Conservation (phyloP, 2,888 invertebrate species). For the Drosophila atripex region DNA sequence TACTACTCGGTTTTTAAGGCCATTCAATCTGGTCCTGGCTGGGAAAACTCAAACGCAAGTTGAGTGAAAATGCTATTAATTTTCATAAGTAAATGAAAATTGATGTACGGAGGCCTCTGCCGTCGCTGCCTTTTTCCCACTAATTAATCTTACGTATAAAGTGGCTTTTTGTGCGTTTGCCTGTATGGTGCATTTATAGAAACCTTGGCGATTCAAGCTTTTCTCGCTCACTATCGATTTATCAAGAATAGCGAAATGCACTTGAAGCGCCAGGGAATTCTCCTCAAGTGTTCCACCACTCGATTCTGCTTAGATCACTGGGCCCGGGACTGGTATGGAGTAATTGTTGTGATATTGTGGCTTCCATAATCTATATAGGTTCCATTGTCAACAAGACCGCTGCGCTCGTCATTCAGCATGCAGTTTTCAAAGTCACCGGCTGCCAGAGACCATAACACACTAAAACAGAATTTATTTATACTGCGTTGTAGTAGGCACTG, state of each 20-base stretch:
- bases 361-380: slow-evolving; percentile 33
- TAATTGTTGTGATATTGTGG: slow-evolving; percentile 25
- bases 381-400: slow-evolving; percentile 43
- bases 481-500: slow-evolving; percentile 13
- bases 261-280: slow-evolving; percentile 19
- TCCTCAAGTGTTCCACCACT: slow-evolving; percentile 27
- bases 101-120: slow-evolving; percentile 34
- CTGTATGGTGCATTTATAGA: neutral
- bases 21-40: slow-evolving; percentile 16
- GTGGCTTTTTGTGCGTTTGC: neutral
- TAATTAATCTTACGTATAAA: slow-evolving; percentile 1
- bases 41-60: slow-evolving; percentile 40
- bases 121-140: neutral
- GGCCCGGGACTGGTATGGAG: neutral
- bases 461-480: slow-evolving; percentile 40
- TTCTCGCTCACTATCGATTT: slow-evolving; percentile 3
- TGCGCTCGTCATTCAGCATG: slow-evolving; percentile 55
- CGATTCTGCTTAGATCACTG: slow-evolving; percentile 21
- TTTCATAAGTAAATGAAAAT: slow-evolving; percentile 62
- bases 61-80: slow-evolving; percentile 57
- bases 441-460: slow-evolving; percentile 38
- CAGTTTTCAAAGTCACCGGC: slow-evolving; percentile 69
- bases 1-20: slow-evolving; percentile 13
- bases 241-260: slow-evolving; percentile 5
- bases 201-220: slow-evolving; percentile 23